A percentile compares a stretch with the other conserved stretches of the same genome.
These are phyloP conservation scores for Gastrophysa polygoni DNA, from an alignment of 2,888 invertebrate genomes.

Conservation along the genomic window DNA sequence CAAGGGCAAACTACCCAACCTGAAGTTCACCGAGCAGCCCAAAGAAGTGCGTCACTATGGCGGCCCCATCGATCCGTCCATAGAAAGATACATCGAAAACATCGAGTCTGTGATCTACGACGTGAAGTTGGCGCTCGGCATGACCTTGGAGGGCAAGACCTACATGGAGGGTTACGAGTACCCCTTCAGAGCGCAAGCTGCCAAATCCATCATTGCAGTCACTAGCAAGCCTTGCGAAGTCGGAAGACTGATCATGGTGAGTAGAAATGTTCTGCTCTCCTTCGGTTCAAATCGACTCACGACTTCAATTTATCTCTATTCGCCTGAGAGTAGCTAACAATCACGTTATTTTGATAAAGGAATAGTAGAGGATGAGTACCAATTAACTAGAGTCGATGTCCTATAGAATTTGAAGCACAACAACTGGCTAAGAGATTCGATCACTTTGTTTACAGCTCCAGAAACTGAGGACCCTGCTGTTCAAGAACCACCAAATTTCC, in stretches of 20 bases:
- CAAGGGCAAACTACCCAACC: constrained; percentile 61
- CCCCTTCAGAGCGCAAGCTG: constrained; percentile 78
- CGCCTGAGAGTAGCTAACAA: too few species aligned
- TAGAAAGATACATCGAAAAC: constrained; percentile 29
- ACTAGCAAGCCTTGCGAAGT: constrained; percentile 67
- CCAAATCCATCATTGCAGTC: constrained; percentile 74
- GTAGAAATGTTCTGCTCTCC: too few species aligned
- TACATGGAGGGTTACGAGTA: constrained; percentile 69
- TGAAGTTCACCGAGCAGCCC: constrained; percentile 50
- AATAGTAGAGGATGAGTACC: too few species aligned
- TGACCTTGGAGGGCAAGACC: constrained; percentile 57
- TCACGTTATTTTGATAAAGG: too few species aligned
- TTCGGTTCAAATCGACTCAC: too few species aligned
- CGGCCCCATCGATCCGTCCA: constrained; percentile 10
- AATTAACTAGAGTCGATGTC: too few species aligned
- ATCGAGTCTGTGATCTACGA: constrained; percentile 52
- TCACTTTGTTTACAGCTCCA: constrained; percentile 44
- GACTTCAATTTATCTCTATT: too few species aligned
- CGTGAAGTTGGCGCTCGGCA: constrained; percentile 46
- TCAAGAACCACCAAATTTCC: constrained; percentile 65
- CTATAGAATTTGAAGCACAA: too few species aligned
- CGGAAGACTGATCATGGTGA: constrained; percentile 63
- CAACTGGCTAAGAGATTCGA: too few species aligned
- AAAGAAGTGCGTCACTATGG: constrained; percentile 43
- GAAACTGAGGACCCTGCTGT: constrained; percentile 50